phyloP scores from a whole-genome alignment of 2,888 invertebrate genomes.

The Xestia ashworthii region DNA sequence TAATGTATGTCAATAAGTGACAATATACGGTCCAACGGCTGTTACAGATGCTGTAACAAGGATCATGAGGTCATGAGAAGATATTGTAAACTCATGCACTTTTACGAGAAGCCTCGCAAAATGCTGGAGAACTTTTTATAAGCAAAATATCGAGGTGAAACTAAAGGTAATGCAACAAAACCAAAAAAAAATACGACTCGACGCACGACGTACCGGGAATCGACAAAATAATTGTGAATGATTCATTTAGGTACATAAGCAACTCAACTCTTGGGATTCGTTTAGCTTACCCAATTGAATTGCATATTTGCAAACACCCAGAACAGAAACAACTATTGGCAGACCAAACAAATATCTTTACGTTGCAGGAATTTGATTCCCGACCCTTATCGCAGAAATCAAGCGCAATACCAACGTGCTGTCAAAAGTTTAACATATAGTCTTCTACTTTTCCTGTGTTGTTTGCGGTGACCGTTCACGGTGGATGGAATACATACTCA shows the following conservation, averaged over 20 bases:
- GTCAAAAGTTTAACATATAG: background rate
- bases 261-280: background rate
- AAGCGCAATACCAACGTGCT: background rate
- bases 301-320: background rate
- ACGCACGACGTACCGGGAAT: no score
- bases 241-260: no score
- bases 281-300: background rate
- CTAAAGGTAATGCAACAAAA: no score
- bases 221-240: no score
- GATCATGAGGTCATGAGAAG: background rate
- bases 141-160: no score
- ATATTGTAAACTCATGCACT: background rate
- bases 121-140: background rate
- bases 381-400: background rate
- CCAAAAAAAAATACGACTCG: no score
- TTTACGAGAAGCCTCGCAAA: no score
- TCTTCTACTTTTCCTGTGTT: background rate
- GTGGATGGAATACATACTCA: no score
- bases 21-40: conserved; percentile 10
- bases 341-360: background rate
- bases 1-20: conserved; percentile 37
- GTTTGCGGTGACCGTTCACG: no score
- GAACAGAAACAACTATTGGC: background rate
- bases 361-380: background rate
- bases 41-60: background rate